A percentile compares a stretch with the other conserved stretches of the same genome.
Evolutionary conservation across 2,888 invertebrate genomes (phyloP).

Genomic region (Furcula furcula): DNA sequence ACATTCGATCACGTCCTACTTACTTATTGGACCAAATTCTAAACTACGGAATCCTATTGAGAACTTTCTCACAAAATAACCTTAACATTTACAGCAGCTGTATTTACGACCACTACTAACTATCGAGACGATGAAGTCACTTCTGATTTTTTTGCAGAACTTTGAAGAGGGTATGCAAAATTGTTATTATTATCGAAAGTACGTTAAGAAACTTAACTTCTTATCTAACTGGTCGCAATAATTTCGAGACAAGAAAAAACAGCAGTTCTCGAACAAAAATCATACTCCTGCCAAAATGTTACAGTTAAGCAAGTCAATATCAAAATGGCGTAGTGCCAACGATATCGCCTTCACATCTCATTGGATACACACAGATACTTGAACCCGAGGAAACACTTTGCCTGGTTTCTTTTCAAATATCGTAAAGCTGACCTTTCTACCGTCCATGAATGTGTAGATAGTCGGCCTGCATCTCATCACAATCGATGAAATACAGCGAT

Average conservation of each 20-base stretch:
- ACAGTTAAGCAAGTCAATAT: conserved; percentile 12
- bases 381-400: too few relatives aligned
- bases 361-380: conserved; percentile 8
- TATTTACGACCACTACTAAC: too few relatives aligned
- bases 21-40: too few relatives aligned
- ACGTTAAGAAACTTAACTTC: neutral
- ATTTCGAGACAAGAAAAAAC: conserved; percentile 3
- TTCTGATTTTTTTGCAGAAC: too few relatives aligned
- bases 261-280: conserved; percentile 5
- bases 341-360: conserved; percentile 11
- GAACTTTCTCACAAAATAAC: too few relatives aligned
- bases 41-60: too few relatives aligned
- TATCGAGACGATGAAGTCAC: too few relatives aligned
- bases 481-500: too few relatives aligned
- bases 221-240: neutral
- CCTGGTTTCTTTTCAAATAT: conserved; percentile 9
- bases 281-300: conserved; percentile 7
- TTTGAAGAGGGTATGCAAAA: neutral
- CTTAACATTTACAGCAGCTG: too few relatives aligned
- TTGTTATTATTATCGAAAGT: neutral
- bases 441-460: too few relatives aligned
- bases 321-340: conserved; percentile 15
- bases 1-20: too few relatives aligned
- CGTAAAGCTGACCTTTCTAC: neutral
- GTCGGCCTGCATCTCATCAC: too few relatives aligned